Evolutionary conservation across 30 jellyfish, hydroid and myxozoan genomes (phyloP).

Genomic region (Nemopilema nomurai): DNA sequence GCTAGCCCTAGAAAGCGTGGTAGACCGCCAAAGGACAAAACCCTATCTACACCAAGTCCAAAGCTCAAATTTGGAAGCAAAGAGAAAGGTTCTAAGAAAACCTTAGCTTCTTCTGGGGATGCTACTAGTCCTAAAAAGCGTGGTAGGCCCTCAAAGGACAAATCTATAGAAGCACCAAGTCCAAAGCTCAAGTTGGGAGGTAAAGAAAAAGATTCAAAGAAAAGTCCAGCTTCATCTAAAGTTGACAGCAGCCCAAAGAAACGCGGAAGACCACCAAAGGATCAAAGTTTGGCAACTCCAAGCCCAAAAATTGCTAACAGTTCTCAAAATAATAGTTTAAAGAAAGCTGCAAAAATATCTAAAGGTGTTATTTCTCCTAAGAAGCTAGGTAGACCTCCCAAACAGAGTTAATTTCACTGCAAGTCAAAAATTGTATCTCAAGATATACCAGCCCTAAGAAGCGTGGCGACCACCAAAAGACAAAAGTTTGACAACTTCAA

Average conservation of each 20-base stretch:
- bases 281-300: neutral
- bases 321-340: neutral
- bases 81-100: neutral
- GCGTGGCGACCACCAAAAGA: too few species aligned
- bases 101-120: neutral
- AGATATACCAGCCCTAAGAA: too few species aligned
- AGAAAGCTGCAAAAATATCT: neutral
- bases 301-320: neutral
- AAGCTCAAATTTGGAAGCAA: neutral
- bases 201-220: neutral
- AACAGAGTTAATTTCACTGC: too few species aligned
- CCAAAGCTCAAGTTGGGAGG: neutral
- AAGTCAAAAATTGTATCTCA: too few species aligned
- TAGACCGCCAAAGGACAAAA: constrained; percentile 3
- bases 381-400: constrained; percentile 61
- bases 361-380: neutral
- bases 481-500: neutral
- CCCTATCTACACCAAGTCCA: neutral
- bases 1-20: constrained; percentile 21
- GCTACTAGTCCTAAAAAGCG: constrained; percentile 11
- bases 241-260: neutral
- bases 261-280: constrained; percentile 21
- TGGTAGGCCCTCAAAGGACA: constrained; percentile 23
- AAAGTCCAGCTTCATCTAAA: neutral
- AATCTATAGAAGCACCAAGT: neutral